phyloP scores from a whole-genome alignment of 2,113 vertebrate species.

The Mobula birostris region DNA sequence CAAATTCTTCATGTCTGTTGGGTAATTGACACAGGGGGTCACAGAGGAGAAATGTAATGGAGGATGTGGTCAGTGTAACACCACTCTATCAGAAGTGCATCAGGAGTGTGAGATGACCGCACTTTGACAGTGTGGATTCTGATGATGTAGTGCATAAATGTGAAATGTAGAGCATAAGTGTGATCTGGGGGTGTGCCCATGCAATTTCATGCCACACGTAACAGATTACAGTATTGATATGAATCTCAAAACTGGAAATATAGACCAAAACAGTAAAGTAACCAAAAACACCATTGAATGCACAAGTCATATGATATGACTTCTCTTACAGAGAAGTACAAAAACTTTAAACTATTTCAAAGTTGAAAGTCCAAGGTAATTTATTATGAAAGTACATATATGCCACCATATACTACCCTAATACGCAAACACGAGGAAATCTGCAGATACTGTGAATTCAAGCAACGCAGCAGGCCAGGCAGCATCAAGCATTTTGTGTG shows the following conservation, averaged over 20 bases:
- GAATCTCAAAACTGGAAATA: background rate
- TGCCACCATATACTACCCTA: no score
- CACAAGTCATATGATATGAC: no score
- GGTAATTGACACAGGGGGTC: background rate
- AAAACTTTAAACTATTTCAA: background rate
- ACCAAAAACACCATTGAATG: background rate
- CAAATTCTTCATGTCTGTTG: background rate
- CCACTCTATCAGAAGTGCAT: background rate
- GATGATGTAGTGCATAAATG: background rate
- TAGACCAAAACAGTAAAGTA: background rate
- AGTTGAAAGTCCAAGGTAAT: no score
- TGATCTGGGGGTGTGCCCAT: background rate
- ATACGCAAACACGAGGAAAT: no score
- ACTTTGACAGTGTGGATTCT: background rate
- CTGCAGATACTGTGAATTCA: no score
- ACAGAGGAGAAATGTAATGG: background rate
- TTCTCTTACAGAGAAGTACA: background rate
- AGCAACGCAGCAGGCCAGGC: no score
- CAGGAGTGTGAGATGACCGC: background rate
- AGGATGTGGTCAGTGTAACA: background rate
- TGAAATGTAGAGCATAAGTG: background rate
- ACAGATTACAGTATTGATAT: background rate
- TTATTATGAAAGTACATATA: no score
- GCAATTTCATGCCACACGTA: background rate
- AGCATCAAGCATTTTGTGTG: no score